Evolutionary conservation across 1,140 invertebrate genomes (phyloP).

Genomic region (Tribolium castaneum): DNA sequence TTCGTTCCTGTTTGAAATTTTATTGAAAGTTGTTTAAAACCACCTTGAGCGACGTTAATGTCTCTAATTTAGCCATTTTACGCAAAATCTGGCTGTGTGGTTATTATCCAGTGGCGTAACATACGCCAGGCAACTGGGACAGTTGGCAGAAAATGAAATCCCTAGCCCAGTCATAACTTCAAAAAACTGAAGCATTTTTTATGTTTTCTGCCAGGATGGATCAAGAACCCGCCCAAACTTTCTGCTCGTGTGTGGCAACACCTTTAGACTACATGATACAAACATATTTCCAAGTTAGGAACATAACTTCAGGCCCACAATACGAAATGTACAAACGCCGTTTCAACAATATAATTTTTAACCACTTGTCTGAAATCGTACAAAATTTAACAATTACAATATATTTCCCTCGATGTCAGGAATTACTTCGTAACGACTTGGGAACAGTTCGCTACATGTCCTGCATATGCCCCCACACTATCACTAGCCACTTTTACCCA

Average conservation of each 20-base stretch:
- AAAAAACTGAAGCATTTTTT: too few relatives aligned
- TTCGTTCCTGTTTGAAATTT: too few relatives aligned
- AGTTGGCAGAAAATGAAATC: too few relatives aligned
- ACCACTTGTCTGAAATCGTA: background rate
- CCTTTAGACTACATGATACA: background rate
- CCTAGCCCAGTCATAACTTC: too few relatives aligned
- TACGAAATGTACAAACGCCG: background rate
- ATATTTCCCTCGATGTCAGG: background rate
- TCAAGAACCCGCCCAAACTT: too few relatives aligned
- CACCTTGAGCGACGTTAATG: too few relatives aligned
- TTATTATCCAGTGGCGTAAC: too few relatives aligned
- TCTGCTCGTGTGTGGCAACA: background rate
- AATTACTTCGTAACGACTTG: background rate
- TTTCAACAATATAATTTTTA: background rate
- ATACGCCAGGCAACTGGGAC: too few relatives aligned
- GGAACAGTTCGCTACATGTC: background rate
- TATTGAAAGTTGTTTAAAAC: too few relatives aligned
- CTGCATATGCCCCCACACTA: background rate
- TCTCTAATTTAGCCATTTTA: too few relatives aligned
- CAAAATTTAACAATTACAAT: background rate
- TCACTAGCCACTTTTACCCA: background rate
- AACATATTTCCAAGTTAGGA: background rate
- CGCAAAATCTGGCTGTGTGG: too few relatives aligned
- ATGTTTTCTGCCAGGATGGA: too few relatives aligned
- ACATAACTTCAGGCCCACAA: background rate